Evolutionary conservation across 2,888 invertebrate genomes (phyloP).

Genomic region (Agrotis ipsilon): DNA sequence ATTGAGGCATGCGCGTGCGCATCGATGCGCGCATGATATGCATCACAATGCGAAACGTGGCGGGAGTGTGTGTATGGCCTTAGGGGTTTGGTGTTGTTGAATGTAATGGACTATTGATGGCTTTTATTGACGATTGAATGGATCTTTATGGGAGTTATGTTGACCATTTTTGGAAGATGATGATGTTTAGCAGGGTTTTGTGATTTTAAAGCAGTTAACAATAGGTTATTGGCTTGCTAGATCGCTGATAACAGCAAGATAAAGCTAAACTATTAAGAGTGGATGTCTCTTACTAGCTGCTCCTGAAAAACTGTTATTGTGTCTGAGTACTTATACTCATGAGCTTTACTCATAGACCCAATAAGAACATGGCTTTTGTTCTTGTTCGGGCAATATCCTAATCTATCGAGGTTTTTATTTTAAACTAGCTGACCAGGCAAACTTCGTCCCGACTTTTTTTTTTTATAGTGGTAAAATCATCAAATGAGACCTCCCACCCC

Average conservation of each 20-base stretch:
- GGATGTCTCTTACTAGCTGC: too few relatives aligned
- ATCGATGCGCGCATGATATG: conserved; percentile 52
- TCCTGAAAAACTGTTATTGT: too few relatives aligned
- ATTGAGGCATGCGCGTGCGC: conserved; percentile 49
- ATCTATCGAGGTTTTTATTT: too few relatives aligned
- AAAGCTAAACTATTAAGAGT: not conserved
- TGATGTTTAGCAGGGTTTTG: not conserved
- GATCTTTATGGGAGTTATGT: not conserved
- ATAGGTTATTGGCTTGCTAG: not conserved
- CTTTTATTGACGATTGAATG: not conserved
- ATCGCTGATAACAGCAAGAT: too few relatives aligned
- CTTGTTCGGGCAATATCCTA: too few relatives aligned
- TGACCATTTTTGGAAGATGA: not conserved
- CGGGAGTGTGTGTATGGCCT: conserved; percentile 25
- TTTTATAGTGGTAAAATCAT: too few relatives aligned
- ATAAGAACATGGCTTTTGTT: too few relatives aligned
- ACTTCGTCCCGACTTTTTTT: too few relatives aligned
- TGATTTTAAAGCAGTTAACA: not conserved
- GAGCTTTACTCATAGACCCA: too few relatives aligned
- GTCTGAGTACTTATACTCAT: too few relatives aligned
- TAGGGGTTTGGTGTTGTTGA: conserved; percentile 19
- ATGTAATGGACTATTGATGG: conserved; percentile 11
- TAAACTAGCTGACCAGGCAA: too few relatives aligned
- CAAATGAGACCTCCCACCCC: too few relatives aligned
- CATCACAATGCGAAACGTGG: conserved; percentile 56